Evolutionary conservation across 2,113 vertebrate species (phyloP), one percentile per base, ranked within the genome.

Genomic region (Clarias macrocephalus): DNA sequence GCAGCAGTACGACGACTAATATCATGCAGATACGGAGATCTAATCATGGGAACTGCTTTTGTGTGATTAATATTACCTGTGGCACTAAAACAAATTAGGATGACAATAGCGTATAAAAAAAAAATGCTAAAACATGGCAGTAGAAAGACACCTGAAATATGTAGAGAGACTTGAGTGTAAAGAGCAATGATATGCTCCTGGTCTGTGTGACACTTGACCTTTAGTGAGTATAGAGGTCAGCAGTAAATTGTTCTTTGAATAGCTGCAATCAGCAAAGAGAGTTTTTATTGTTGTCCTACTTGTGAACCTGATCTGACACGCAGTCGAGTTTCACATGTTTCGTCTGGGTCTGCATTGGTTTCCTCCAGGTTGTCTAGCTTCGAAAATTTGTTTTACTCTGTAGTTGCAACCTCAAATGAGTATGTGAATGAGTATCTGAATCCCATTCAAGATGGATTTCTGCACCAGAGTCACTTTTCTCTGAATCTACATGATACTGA

Each of bases 231-330:
- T 60, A 16, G 83, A 15, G 33, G 54, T 57, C 54, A 73, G 54
- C 56, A n/a, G 54, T 37, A 84, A 59, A 75, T 28, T 56, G 70
- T 57, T 59, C 56, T 48, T 16, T 85, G 56, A 85, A 76, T 76
- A 76, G 83, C 68, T 48, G 83, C 83, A 85, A 85, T 76, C 83
- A 76, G 70, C 13, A 68, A 33, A 57, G 56, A 84, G 83, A 15
- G 54, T 48, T 75, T 23, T 42, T 68, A 84, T 37, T 56, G 23
- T 15, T 70, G 28, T 70, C 66, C 30, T 37, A 37, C 18, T 33
- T 21, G 68, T 30, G 3, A 72, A 72, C 7, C 16, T 37, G 68
- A 72, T 33, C 18, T 37, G 68, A 37, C 68, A 70, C 30, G 0
- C 30, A 70, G 15, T 72, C 9, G 65, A 68, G 68, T 70, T 70